These are phyloP conservation scores for Frieseomelitta varia DNA, from an alignment of 1,140 invertebrate genomes.

Conservation along the genomic window DNA sequence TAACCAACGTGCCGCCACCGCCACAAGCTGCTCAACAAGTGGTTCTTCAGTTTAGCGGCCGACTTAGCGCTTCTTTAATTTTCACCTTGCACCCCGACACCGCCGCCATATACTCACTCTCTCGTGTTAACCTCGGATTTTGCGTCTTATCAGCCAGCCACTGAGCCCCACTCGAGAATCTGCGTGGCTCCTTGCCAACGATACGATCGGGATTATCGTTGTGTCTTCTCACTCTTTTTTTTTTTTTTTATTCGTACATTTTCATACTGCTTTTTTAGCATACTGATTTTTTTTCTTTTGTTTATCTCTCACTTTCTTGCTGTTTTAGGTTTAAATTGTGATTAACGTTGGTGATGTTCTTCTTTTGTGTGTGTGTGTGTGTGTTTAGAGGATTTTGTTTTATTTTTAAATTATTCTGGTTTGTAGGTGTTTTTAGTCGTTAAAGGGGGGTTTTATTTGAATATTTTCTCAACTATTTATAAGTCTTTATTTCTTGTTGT, in stretches of 20 bases:
- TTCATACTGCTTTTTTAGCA: no score
- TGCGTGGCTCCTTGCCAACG: slow-evolving; percentile 20
- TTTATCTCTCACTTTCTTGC: background rate
- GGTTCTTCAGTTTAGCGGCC: slow-evolving; percentile 81
- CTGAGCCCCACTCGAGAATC: background rate
- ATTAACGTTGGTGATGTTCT: no score
- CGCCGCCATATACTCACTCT: background rate
- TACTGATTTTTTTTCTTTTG: background rate
- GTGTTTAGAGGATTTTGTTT: no score
- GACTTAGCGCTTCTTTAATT: slow-evolving; percentile 82
- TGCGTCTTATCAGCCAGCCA: slow-evolving; percentile 30
- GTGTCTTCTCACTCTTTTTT: no score
- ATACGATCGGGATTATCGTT: background rate
- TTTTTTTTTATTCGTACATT: background rate
- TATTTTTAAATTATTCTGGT: no score
- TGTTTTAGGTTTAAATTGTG: no score
- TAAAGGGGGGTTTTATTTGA: no score
- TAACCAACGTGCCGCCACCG: slow-evolving; percentile 69
- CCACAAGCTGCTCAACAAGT: slow-evolving; percentile 80
- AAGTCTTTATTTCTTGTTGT: no score
- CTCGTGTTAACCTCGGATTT: background rate
- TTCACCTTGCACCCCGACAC: slow-evolving; percentile 59
- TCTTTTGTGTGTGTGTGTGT: no score
- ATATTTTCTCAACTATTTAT: no score
- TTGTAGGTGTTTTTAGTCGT: no score